Percentiles rank a stretch among this genome's conserved stretches.
Conservation (phyloP, 2,797 vertebrate species). For the Parotocinclus haroldoi region DNA sequence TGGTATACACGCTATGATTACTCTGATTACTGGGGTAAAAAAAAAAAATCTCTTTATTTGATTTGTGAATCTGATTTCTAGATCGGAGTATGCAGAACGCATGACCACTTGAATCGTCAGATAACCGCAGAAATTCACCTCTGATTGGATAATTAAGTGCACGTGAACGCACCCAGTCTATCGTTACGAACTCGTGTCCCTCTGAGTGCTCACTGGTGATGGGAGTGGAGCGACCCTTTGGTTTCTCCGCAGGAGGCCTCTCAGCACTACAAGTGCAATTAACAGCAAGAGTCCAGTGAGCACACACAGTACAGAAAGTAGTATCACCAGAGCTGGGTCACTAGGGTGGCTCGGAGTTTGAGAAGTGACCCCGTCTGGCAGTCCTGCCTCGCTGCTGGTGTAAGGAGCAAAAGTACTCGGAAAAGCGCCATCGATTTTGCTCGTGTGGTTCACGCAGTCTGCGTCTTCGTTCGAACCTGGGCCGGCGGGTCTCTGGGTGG, state of each 20-base stretch:
- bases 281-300: constrained; percentile 61
- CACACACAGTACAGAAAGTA: constrained; percentile 64
- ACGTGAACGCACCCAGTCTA: too few relatives aligned
- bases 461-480: constrained; percentile 42
- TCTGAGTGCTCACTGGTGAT: constrained; percentile 38
- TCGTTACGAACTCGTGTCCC: constrained; percentile 5
- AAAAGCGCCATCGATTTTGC: constrained; percentile 31
- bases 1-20: too few relatives aligned
- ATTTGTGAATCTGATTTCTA: too few relatives aligned
- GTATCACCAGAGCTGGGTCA: constrained; percentile 51
- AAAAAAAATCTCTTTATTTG: too few relatives aligned
- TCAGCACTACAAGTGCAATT: constrained; percentile 61
- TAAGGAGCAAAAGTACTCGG: constrained; percentile 40
- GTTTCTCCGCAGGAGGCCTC: constrained; percentile 58
- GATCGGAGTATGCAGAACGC: too few relatives aligned
- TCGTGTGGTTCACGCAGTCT: constrained; percentile 53
- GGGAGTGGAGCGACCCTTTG: constrained; percentile 68
- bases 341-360: constrained; percentile 13
- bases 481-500: constrained; percentile 45
- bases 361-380: constrained; percentile 37
- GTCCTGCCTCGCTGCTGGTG: constrained; percentile 51
- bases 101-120: too few relatives aligned
- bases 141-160: too few relatives aligned
- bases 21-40: too few relatives aligned
- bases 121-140: too few relatives aligned